A percentile compares a stretch with the other conserved stretches of the same genome.
Conservation (phyloP, 2,888 invertebrate species). For the Pseudoips prasinana region DNA sequence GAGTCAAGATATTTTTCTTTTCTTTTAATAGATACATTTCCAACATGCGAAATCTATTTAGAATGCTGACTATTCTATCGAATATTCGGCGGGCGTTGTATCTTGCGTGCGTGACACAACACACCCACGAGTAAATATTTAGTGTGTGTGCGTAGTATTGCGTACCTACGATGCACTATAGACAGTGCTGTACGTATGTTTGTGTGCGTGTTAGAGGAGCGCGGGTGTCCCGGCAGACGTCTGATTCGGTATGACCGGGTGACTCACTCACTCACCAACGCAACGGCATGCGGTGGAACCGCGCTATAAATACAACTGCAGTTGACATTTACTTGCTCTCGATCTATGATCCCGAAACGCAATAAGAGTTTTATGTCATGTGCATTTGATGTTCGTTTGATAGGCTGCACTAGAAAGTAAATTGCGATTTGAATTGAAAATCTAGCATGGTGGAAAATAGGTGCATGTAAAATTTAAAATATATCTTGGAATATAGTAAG, state of each 20-base stretch:
- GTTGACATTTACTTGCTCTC: constrained; percentile 77
- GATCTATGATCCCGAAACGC: constrained; percentile 64
- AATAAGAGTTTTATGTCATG: constrained; percentile 41
- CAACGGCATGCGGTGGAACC: constrained; percentile 53
- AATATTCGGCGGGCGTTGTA: constrained; percentile 30
- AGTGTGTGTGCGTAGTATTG: background rate
- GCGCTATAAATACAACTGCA: constrained; percentile 71
- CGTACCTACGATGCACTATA: background rate
- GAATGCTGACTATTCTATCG: constrained; percentile 30
- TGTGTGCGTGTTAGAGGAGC: constrained; percentile 39
- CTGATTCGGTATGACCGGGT: constrained; percentile 60
- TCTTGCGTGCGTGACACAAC: constrained; percentile 18
- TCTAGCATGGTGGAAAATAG: no score
- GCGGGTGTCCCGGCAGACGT: constrained; percentile 71
- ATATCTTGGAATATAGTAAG: no score
- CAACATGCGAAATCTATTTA: constrained; percentile 29
- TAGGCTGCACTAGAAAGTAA: no score
- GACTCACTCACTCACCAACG: constrained; percentile 64
- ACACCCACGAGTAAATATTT: background rate
- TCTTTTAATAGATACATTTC: constrained; percentile 20
- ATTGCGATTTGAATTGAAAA: no score
- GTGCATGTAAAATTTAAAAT: no score
- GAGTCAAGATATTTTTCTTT: constrained; percentile 19
- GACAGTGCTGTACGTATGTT: constrained; percentile 23
- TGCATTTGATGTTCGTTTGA: background rate